phyloP scores from a whole-genome alignment of 2,797 vertebrate genomes.

The Morus bassanus region DNA sequence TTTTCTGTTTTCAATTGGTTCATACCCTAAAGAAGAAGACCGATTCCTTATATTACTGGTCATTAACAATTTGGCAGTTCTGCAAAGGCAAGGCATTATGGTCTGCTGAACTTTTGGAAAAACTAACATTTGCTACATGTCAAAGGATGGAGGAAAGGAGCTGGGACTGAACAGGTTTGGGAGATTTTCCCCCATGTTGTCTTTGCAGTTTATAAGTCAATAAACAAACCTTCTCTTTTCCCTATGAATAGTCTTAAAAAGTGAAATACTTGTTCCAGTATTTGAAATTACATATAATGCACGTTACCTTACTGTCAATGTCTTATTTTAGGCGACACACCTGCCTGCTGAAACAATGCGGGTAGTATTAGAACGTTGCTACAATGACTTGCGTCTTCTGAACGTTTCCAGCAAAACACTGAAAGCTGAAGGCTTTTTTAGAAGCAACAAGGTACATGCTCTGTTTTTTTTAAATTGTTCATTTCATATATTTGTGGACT shows the following conservation, averaged over 20 bases:
- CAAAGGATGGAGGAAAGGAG: neutral
- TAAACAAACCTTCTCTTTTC: neutral
- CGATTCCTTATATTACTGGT: neutral
- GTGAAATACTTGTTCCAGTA: neutral
- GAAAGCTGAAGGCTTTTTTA: slow-evolving; percentile 98
- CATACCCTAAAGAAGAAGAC: neutral
- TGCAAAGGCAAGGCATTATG: neutral
- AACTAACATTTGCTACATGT: neutral
- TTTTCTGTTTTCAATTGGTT: neutral
- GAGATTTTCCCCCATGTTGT: accelerated
- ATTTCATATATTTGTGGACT: neutral
- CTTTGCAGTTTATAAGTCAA: neutral
- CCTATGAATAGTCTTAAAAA: neutral
- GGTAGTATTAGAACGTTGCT: slow-evolving; percentile 96
- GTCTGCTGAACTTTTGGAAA: neutral
- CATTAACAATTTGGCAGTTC: neutral
- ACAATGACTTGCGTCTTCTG: slow-evolving; percentile 95
- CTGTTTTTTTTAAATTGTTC: neutral
- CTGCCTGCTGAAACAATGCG: slow-evolving; percentile 91
- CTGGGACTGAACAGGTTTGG: neutral
- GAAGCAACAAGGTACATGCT: slow-evolving; percentile 93
- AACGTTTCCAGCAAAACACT: slow-evolving; percentile 93
- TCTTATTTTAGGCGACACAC: slow-evolving; percentile 78
- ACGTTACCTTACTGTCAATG: accelerated
- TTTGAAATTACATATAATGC: accelerated